These are phyloP conservation scores for Rhynchomys soricoides DNA, from an alignment of 2,113 vertebrate species.

Conservation along the genomic window DNA sequence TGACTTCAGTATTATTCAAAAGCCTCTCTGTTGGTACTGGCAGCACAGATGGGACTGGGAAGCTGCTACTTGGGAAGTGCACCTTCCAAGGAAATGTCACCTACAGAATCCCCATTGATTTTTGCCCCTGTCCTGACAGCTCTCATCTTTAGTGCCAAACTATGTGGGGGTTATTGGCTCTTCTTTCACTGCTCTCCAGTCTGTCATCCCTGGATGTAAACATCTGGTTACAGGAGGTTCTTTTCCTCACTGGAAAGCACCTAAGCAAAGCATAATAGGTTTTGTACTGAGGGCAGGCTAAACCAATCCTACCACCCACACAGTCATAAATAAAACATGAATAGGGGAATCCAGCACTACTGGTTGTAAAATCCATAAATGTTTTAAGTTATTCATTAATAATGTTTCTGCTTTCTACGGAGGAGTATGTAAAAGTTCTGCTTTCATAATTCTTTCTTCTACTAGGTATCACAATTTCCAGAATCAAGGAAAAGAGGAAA, in stretches of 20 bases:
- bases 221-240: not conserved
- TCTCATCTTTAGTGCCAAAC: not conserved
- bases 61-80: not conserved
- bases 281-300: not conserved
- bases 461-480: not conserved
- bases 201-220: not conserved
- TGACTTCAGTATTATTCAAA: not conserved
- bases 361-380: slow-evolving; percentile 34
- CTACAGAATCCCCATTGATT: not conserved
- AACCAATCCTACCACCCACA: not conserved
- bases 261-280: not conserved
- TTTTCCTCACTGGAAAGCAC: not conserved
- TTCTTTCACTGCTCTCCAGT: not conserved
- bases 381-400: slow-evolving; percentile 31
- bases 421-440: not conserved
- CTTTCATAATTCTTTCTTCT: not conserved
- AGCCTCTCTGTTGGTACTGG: not conserved
- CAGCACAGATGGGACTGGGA: not conserved
- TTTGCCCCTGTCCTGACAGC: not conserved
- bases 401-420: not conserved
- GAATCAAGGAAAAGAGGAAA: not conserved
- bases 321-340: slow-evolving; percentile 14
- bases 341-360: not conserved
- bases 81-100: slow-evolving; percentile 19
- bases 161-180: not conserved